Percentiles rank a stretch among this genome's conserved stretches.
These are phyloP conservation scores for Florisuga fusca DNA, from an alignment of 2,797 vertebrate genomes.

Conservation along the genomic window DNA sequence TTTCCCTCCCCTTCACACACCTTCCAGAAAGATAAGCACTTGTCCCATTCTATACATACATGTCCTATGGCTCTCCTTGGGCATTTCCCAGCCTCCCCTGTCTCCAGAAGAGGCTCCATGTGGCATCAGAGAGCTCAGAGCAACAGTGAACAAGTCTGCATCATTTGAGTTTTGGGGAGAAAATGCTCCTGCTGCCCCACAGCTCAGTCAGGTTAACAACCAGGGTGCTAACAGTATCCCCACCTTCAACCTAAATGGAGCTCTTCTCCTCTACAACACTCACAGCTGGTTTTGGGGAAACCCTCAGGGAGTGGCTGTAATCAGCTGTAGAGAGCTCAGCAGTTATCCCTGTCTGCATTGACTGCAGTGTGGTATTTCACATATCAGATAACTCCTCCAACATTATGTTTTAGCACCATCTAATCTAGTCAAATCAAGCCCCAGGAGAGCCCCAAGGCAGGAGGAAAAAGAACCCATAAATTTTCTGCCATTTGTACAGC, in stretches of 20 bases:
- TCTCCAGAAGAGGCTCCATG: rapidly evolving
- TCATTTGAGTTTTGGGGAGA: not conserved
- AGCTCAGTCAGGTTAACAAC: not conserved
- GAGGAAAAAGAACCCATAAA: not conserved
- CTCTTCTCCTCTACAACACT: not conserved
- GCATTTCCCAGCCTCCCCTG: not conserved
- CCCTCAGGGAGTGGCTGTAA: not conserved
- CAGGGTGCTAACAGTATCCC: not conserved
- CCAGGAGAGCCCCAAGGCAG: not conserved
- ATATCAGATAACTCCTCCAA: not conserved
- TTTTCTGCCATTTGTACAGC: not conserved
- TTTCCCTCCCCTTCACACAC: not conserved
- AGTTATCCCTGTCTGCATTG: not conserved
- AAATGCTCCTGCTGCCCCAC: not conserved
- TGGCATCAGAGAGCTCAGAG: not conserved
- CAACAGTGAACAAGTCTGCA: rapidly evolving
- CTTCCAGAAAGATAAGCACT: not conserved
- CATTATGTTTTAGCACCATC: not conserved
- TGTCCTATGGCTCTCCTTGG: not conserved
- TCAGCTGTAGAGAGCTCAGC: not conserved
- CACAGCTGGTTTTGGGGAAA: not conserved
- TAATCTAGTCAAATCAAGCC: not conserved
- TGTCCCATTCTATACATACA: rapidly evolving
- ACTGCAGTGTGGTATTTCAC: not conserved
- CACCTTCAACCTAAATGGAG: not conserved